These are phyloP conservation scores for Allolobophora icterica DNA, from an alignment of 2,888 invertebrate genomes.

Conservation along the genomic window DNA sequence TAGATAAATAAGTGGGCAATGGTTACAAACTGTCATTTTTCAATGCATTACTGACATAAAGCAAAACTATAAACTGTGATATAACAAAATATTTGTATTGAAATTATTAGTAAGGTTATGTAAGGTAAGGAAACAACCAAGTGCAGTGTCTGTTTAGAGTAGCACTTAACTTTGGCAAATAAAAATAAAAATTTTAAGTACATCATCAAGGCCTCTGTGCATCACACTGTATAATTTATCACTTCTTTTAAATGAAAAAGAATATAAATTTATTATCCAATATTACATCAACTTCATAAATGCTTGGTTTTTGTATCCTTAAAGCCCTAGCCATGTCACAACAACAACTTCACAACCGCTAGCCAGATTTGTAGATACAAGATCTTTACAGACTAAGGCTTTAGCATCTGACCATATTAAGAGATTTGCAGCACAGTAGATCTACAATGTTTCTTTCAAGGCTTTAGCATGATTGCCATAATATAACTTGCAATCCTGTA, in stretches of 20 bases:
- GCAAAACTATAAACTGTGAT: not conserved
- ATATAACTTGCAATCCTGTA: not conserved
- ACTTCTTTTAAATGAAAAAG: not conserved
- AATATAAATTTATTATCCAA: constrained; percentile 7
- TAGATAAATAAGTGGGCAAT: not conserved
- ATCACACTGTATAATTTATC: not conserved
- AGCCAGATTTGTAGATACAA: not conserved
- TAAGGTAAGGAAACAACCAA: not conserved
- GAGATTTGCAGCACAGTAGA: not conserved
- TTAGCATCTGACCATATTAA: not conserved
- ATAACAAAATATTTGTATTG: not conserved
- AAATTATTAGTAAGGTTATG: not conserved
- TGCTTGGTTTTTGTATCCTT: not conserved
- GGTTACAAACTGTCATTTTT: not conserved
- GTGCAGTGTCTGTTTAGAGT: too few relatives aligned
- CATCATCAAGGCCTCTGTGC: not conserved
- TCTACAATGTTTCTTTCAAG: not conserved
- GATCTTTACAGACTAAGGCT: not conserved
- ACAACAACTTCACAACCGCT: not conserved
- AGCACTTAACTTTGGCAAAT: not conserved
- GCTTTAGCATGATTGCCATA: not conserved
- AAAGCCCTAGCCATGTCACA: not conserved
- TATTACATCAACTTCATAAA: not conserved
- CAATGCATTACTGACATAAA: not conserved
- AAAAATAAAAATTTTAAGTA: not conserved